phyloP scores from a whole-genome alignment of 2,888 invertebrate species.

The Protonemura montana region DNA sequence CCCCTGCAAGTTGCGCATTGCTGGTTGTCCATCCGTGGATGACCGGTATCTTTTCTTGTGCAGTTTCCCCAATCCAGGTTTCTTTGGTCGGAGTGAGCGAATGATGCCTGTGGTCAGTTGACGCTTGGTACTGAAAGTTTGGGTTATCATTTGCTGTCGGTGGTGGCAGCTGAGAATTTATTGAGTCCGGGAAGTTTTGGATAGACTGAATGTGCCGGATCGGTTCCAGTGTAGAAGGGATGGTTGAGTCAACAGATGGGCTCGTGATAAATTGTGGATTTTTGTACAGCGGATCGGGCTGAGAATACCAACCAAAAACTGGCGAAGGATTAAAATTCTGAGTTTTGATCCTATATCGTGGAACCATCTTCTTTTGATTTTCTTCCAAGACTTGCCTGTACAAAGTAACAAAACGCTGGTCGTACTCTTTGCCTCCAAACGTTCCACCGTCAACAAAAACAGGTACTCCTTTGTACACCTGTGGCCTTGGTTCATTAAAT shows the following conservation, averaged over 20 bases:
- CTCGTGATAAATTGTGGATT: not conserved
- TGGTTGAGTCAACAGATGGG: not conserved
- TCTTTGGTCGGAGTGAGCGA: conserved; percentile 35
- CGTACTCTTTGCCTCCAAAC: conserved; percentile 29
- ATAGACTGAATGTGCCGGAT: not conserved
- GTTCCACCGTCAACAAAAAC: conserved; percentile 27
- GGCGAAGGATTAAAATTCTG: conserved; percentile 54
- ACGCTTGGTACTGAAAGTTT: conserved; percentile 53
- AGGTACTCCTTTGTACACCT: conserved; percentile 43
- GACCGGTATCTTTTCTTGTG: conserved; percentile 18
- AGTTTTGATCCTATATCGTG: not conserved
- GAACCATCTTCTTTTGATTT: conserved; percentile 28
- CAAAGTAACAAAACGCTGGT: conserved; percentile 42
- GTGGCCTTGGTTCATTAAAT: not conserved
- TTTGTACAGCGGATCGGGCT: conserved; percentile 62
- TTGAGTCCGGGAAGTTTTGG: conserved; percentile 53
- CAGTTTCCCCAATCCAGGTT: conserved; percentile 30
- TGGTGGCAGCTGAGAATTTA: conserved; percentile 57
- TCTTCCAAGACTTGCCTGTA: conserved; percentile 43
- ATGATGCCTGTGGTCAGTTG: conserved; percentile 47
- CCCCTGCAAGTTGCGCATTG: not conserved
- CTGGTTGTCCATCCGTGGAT: not conserved
- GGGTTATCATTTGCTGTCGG: conserved; percentile 54
- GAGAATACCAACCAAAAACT: conserved; percentile 60
- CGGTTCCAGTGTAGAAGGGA: not conserved